These are phyloP conservation scores for Prinia subflava DNA, from an alignment of 2,113 vertebrate genomes.

Conservation along the genomic window DNA sequence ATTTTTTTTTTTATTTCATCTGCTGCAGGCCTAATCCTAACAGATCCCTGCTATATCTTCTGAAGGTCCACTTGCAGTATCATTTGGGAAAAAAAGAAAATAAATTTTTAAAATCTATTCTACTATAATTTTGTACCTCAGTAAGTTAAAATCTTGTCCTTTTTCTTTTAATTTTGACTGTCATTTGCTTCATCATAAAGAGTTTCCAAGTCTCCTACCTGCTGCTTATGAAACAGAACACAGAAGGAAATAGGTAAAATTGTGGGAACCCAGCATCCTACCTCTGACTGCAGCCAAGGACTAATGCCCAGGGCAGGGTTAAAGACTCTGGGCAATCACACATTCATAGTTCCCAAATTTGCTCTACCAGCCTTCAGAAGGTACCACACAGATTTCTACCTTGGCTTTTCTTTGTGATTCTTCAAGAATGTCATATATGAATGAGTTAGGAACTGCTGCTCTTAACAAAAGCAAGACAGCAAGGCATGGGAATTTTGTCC, in stretches of 20 bases:
- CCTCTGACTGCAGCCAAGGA: not conserved
- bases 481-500: not conserved
- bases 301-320: not conserved
- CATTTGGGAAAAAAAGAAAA: not conserved
- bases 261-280: not conserved
- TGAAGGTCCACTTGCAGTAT: not conserved
- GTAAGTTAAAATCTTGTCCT: not conserved
- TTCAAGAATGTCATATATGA: fast-evolving
- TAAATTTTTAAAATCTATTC: fast-evolving
- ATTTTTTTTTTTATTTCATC: not conserved
- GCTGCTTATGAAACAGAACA: not conserved
- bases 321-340: not conserved
- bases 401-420: not conserved
- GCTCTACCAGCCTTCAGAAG: not conserved
- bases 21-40: not conserved
- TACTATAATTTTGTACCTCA: not conserved
- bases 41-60: not conserved
- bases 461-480: not conserved
- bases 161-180: not conserved
- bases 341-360: not conserved
- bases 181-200: not conserved
- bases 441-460: not conserved
- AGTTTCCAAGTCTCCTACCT: not conserved
- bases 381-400: not conserved
- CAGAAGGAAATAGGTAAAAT: not conserved